A percentile compares a stretch with the other conserved stretches of the same genome.
Evolutionary conservation across 1,140 invertebrate species (phyloP).

Genomic region (Babylonia areolata): DNA sequence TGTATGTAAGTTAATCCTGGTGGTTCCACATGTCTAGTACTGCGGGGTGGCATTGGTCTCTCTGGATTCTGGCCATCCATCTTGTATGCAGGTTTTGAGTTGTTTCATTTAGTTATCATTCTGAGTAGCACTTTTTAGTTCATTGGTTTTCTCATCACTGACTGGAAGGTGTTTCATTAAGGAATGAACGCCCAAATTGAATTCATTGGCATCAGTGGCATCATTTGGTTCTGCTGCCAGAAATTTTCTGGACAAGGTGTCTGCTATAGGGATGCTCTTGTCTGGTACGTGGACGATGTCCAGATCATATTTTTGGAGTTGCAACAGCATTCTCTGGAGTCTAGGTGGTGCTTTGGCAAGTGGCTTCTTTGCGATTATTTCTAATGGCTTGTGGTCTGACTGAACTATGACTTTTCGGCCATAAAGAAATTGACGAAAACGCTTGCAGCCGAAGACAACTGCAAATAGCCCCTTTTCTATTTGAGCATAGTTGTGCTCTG

Average conservation of each 20-base stretch:
- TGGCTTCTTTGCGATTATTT: slow-evolving; percentile 47
- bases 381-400: slow-evolving; percentile 65
- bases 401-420: slow-evolving; percentile 46
- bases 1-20: slow-evolving; percentile 16
- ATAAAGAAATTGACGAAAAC: slow-evolving; percentile 78
- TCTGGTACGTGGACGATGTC: slow-evolving; percentile 49
- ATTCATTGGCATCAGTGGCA: neutral
- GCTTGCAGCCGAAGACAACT: slow-evolving; percentile 76
- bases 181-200: slow-evolving; percentile 21
- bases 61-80: slow-evolving; percentile 31
- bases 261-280: slow-evolving; percentile 51
- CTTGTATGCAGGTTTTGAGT: neutral
- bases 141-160: slow-evolving; percentile 4
- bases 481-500: slow-evolving; percentile 76
- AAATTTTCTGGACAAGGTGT: slow-evolving; percentile 45
- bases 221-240: slow-evolving; percentile 13
- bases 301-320: slow-evolving; percentile 58
- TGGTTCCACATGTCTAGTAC: slow-evolving; percentile 3
- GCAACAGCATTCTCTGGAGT: slow-evolving; percentile 55
- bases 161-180: slow-evolving; percentile 7
- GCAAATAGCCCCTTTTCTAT: slow-evolving; percentile 78
- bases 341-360: slow-evolving; percentile 43
- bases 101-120: slow-evolving; percentile 2
- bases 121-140: slow-evolving; percentile 24
- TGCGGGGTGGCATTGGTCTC: neutral